Base-by-base conservation (phyloP, 1,140 invertebrate species). In the Stenopsyche tienmushanensis region DNA sequence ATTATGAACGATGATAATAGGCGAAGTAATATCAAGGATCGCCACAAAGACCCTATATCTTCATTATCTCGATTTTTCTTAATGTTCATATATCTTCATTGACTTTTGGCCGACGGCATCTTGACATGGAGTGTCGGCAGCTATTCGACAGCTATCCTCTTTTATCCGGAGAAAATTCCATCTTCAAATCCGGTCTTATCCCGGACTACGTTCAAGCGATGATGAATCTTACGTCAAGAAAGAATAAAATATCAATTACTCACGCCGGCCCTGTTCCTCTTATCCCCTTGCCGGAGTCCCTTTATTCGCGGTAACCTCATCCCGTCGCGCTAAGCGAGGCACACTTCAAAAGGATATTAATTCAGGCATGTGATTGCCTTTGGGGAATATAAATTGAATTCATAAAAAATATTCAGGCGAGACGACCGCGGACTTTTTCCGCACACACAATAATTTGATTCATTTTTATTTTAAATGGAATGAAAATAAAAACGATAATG, bases 341-440 rank as follows among this genome's bases (percentile, higher is more conserved):
- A 34, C 44, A 52, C 59, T 62, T 52, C 59, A 52, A 62, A 62
- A 39, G 41, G 59, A 52, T 52, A 62, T 62, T 62, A 62, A 49
- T 62, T 62, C 59, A 50, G 45, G 45, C 44, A 62, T 62, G 29
- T 62, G 59, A 62, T 62, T 62, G 59, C 59, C 59, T 62, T 34
- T 49, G 25, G 41, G 49, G 45, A 52, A 62, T 34, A 62, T 62
- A 62, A 62, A 62, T 62, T 62, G 59, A 62, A 50, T 62, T 62
- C 59, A 62, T 62, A 62, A 49, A 62, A 41, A 62, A 50, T 50
- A 62, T 47, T n/a, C n/a, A n/a, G n/a, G n/a, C n/a, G n/a, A n/a
- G n/a, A n/a, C n/a, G n/a, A n/a, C n/a, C n/a, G n/a, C n/a, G n/a
- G n/a, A n/a, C n/a, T n/a, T n/a, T n/a, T 26, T 60, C 52, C 3